phyloP scores from a whole-genome alignment of 2,888 invertebrate genomes.

The Megalurothrips usitatus region DNA sequence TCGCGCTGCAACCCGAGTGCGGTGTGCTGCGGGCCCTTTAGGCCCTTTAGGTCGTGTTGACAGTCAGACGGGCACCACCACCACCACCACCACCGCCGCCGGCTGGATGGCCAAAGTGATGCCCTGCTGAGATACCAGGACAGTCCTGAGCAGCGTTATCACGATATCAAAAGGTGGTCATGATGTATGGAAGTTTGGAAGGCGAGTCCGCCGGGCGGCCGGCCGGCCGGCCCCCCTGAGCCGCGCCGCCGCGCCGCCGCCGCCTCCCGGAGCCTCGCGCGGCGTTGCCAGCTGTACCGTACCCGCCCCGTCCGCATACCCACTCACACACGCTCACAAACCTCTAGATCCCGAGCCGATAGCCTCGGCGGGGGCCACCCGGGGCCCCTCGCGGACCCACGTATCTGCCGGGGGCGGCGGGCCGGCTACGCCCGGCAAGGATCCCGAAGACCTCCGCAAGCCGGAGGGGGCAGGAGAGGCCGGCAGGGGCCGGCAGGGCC shows the following conservation, averaged over 20 bases:
- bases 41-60: too few relatives aligned
- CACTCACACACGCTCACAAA: neutral
- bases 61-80: neutral
- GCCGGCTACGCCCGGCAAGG: neutral
- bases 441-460: neutral
- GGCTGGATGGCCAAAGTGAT: neutral
- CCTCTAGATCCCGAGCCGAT: neutral
- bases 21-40: too few relatives aligned
- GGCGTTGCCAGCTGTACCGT: neutral
- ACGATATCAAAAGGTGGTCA: neutral
- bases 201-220: neutral
- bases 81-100: neutral
- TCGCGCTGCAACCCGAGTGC: neutral
- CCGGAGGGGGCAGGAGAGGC: too few relatives aligned
- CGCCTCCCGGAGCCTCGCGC: neutral
- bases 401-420: neutral
- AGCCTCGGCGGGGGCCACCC: neutral
- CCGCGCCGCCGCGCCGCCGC: neutral
- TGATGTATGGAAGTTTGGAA: conserved; percentile 11
- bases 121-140: neutral
- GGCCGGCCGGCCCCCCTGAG: neutral
- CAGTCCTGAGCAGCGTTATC: neutral
- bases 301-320: neutral
- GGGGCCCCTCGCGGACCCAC: neutral
- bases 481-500: too few relatives aligned